Percentiles rank a stretch among this genome's conserved stretches.
Evolutionary conservation across 2,113 vertebrate genomes (phyloP).

Genomic region (Chionodraco myersi): DNA sequence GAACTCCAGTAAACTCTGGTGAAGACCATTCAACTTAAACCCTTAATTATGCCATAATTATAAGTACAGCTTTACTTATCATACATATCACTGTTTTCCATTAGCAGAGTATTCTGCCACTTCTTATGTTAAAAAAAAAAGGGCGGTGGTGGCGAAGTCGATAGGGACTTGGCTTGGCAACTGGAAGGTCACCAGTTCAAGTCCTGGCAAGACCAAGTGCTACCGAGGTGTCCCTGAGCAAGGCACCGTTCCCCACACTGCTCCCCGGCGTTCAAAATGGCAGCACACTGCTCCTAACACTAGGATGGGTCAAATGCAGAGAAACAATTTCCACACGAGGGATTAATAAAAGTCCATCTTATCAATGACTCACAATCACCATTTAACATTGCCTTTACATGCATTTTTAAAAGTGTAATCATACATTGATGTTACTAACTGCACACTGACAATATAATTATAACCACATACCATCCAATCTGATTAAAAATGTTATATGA

Average conservation of each 20-base stretch:
- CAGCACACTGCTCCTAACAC: too few relatives aligned
- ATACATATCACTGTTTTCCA: slow-evolving; percentile 11
- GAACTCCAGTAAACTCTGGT: not conserved
- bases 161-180: too few relatives aligned
- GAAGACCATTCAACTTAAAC: slow-evolving; percentile 29
- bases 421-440: not conserved
- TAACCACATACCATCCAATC: not conserved
- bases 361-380: not conserved
- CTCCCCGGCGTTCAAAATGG: too few relatives aligned
- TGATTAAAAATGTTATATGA: not conserved
- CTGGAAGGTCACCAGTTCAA: too few relatives aligned
- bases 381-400: slow-evolving; percentile 7
- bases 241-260: too few relatives aligned
- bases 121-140: too few relatives aligned
- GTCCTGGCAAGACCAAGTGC: too few relatives aligned
- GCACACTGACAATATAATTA: not conserved
- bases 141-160: too few relatives aligned
- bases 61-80: not conserved
- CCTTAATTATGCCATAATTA: slow-evolving; percentile 27
- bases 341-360: too few relatives aligned
- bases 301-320: too few relatives aligned
- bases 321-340: too few relatives aligned
- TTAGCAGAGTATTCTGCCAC: slow-evolving; percentile 4
- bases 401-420: not conserved
- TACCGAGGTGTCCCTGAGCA: too few relatives aligned